phyloP scores from a whole-genome alignment of 2,113 vertebrate species.

The Sialia sialis region DNA sequence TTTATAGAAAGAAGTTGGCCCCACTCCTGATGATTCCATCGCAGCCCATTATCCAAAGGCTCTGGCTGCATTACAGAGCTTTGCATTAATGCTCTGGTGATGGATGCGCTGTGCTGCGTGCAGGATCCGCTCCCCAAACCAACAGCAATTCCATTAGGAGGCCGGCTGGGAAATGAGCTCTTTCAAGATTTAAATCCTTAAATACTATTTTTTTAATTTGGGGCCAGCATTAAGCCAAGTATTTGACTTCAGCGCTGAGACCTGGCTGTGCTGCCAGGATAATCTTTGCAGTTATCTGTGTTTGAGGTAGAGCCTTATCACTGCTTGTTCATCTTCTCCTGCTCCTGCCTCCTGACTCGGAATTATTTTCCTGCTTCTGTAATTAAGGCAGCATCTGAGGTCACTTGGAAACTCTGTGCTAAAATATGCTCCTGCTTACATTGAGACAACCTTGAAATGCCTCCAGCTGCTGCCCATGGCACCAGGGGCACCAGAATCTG shows the following conservation, averaged over 20 bases:
- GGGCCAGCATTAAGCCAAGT: conserved; percentile 44
- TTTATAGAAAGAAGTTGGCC: neutral
- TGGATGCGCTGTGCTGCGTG: conserved; percentile 8
- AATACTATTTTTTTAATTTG: neutral
- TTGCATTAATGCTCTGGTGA: conserved; percentile 41
- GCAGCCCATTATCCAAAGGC: neutral
- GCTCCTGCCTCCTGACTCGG: neutral
- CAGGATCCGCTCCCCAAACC: conserved; percentile 5
- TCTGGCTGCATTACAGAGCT: conserved; percentile 14
- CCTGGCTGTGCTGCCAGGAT: neutral
- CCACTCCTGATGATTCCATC: neutral
- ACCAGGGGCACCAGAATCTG: fast-evolving
- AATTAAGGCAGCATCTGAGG: conserved; percentile 5
- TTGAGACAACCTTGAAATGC: neutral
- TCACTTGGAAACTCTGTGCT: conserved; percentile 27
- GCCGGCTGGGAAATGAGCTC: conserved; percentile 18
- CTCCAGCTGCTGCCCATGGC: neutral
- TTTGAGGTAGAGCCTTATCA: conserved; percentile 54
- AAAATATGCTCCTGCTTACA: neutral
- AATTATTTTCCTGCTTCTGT: neutral
- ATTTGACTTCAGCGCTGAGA: conserved; percentile 16
- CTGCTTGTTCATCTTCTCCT: conserved; percentile 14
- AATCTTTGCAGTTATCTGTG: conserved; percentile 57
- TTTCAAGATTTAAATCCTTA: conserved; percentile 50
- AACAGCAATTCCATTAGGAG: conserved; percentile 30